Percentiles rank a stretch among this genome's conserved stretches.
These are phyloP conservation scores for Bombus huntii DNA, from an alignment of 1,140 invertebrate species.

Conservation along the genomic window DNA sequence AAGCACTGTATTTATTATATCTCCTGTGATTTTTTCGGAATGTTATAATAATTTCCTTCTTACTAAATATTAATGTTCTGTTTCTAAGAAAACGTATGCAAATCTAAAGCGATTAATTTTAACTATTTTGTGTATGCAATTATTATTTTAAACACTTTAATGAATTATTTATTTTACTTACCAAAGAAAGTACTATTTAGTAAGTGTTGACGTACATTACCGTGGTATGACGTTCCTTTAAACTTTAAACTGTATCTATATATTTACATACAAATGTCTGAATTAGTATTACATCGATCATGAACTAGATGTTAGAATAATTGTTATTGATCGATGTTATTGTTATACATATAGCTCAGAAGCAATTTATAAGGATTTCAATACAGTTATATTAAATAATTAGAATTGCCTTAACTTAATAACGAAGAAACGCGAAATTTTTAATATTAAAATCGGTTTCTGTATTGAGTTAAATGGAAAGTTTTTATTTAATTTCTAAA, in stretches of 20 bases:
- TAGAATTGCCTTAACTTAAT: constrained; percentile 11
- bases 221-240: constrained; percentile 47
- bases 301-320: constrained; percentile 6
- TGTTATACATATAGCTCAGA: constrained; percentile 3
- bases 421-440: not conserved
- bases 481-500: not conserved
- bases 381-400: constrained; percentile 10
- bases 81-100: constrained; percentile 17
- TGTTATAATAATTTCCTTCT: constrained; percentile 47
- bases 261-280: constrained; percentile 3
- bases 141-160: constrained; percentile 30
- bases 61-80: constrained; percentile 41
- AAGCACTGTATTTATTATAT: constrained; percentile 44
- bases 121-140: constrained; percentile 6
- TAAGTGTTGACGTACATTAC: constrained; percentile 13
- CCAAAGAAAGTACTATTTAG: constrained; percentile 37
- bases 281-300: not conserved
- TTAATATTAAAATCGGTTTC: not conserved
- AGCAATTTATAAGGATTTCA: constrained; percentile 6
- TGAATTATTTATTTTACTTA: constrained; percentile 38
- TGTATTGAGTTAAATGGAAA: not conserved
- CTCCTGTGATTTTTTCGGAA: constrained; percentile 59
- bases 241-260: constrained; percentile 21
- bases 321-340: constrained; percentile 4
- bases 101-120: constrained; percentile 1